Percentiles rank a stretch among this genome's conserved stretches.
These are phyloP conservation scores for Botia almorhae DNA, from an alignment of 2,797 vertebrate species.

Conservation along the genomic window DNA sequence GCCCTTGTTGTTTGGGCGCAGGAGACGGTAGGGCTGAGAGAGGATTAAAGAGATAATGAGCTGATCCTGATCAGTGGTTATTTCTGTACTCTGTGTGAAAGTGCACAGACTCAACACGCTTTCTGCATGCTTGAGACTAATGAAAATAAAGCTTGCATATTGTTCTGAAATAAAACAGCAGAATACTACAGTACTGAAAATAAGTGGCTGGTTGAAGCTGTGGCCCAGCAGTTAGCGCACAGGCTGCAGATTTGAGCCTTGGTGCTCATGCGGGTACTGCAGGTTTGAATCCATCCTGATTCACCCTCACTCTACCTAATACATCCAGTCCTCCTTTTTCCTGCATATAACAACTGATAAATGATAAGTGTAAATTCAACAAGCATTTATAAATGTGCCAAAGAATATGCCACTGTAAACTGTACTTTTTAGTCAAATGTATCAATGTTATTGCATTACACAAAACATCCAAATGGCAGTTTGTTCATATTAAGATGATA, in stretches of 20 bases:
- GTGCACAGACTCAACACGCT: slow-evolving; percentile 34
- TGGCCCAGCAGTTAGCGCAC: neutral
- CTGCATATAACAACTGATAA: neutral
- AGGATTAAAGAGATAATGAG: slow-evolving; percentile 54
- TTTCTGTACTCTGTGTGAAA: slow-evolving; percentile 42
- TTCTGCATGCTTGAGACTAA: slow-evolving; percentile 24
- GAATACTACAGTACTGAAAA: slow-evolving; percentile 19
- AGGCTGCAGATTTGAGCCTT: neutral
- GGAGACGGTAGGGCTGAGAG: slow-evolving; percentile 18
- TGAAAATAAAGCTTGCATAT: slow-evolving; percentile 38
- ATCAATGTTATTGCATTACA: neutral
- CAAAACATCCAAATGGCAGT: neutral
- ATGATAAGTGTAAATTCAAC: neutral
- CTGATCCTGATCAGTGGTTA: slow-evolving; percentile 34
- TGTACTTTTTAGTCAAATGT: neutral
- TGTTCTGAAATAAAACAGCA: slow-evolving; percentile 45
- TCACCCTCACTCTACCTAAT: neutral
- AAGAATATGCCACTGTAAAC: neutral
- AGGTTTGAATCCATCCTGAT: neutral
- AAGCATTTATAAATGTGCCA: neutral
- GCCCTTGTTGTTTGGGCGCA: slow-evolving; percentile 25
- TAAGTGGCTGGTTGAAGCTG: neutral
- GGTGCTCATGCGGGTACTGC: neutral
- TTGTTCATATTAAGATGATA: neutral
- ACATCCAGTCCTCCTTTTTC: neutral